A percentile compares a stretch with the other conserved stretches of the same genome.
Evolutionary conservation across 2,888 invertebrate genomes (phyloP).

Genomic region (Hermodice carunculata): DNA sequence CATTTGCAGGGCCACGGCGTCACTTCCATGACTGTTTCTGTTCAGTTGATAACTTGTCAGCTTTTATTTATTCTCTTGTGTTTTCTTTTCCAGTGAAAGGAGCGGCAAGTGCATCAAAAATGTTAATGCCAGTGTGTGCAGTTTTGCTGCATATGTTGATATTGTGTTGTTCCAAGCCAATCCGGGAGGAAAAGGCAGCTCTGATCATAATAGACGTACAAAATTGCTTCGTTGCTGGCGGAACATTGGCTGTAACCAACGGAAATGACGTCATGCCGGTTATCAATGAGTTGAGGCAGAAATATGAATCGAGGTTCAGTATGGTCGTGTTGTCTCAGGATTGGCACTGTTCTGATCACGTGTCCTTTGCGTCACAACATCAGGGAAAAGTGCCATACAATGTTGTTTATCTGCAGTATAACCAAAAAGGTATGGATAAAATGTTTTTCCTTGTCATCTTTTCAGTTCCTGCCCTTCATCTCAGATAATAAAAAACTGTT

Average conservation of each 20-base stretch:
- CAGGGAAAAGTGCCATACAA: slow-evolving; percentile 22
- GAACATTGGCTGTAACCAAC: slow-evolving; percentile 50
- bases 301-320: slow-evolving; percentile 39
- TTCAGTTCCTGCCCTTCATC: neutral
- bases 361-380: slow-evolving; percentile 60
- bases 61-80: too few relatives aligned
- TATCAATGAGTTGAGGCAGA: slow-evolving; percentile 51
- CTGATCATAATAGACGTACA: slow-evolving; percentile 60
- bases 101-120: too few relatives aligned
- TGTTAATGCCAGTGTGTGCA: too few relatives aligned
- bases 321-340: slow-evolving; percentile 57
- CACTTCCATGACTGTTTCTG: too few relatives aligned
- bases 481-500: neutral
- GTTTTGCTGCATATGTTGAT: too few relatives aligned
- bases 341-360: slow-evolving; percentile 60
- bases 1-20: too few relatives aligned
- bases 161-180: too few relatives aligned
- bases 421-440: slow-evolving; percentile 42
- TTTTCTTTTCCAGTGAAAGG: too few relatives aligned
- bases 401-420: slow-evolving; percentile 43
- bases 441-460: too few relatives aligned
- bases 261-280: slow-evolving; percentile 52
- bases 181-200: slow-evolving; percentile 37
- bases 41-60: too few relatives aligned
- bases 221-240: slow-evolving; percentile 57